Conservation (phyloP, 2,113 vertebrate species). For the Gavialis gangeticus region DNA sequence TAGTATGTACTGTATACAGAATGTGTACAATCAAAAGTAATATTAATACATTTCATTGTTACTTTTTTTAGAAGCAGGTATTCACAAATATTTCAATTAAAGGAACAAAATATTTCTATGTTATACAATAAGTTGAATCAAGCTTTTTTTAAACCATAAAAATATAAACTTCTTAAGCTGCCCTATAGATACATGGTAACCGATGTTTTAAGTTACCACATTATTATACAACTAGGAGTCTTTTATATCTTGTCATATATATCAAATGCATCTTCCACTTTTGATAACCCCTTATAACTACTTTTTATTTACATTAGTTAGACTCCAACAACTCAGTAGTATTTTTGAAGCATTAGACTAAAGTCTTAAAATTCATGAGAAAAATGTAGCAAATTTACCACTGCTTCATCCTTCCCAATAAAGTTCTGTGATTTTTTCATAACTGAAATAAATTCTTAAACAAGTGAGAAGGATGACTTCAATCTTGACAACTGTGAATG, state of each 20-base stretch:
- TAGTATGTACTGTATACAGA: not conserved
- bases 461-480: conserved; percentile 54
- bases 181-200: not conserved
- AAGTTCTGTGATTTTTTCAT: not conserved
- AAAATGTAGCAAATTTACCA: not conserved
- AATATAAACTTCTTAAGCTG: not conserved
- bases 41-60: not conserved
- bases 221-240: no score
- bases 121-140: not conserved
- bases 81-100: not conserved
- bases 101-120: not conserved
- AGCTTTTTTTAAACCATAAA: not conserved
- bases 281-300: no score
- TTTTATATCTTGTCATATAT: no score
- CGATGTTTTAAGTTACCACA: not conserved
- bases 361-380: no score
- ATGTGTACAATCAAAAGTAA: not conserved
- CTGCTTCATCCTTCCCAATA: not conserved
- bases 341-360: no score
- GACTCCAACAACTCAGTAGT: no score
- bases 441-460: conserved; percentile 45
- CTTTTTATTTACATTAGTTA: no score
- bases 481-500: conserved; percentile 31
- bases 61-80: not conserved
- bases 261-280: no score